Conservation (phyloP, 35 echinoderm and acorn worm genomes). For the Eucidaris tribuloides region DNA sequence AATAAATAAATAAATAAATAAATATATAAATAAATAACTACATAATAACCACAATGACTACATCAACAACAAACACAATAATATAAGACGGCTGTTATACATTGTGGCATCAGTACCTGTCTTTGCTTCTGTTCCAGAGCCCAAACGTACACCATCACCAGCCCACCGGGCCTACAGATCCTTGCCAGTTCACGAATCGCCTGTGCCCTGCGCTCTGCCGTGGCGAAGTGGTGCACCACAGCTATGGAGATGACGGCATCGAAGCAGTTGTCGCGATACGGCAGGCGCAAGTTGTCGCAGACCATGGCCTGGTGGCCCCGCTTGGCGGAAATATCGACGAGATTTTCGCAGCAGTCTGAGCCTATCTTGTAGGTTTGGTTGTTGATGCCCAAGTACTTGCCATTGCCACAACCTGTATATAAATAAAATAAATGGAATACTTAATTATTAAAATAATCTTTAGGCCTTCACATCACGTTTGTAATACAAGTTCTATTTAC, state of each 20-base stretch:
- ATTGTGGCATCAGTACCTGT: no score
- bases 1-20: no score
- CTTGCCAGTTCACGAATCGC: slow-evolving; percentile 87
- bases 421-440: no score
- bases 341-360: slow-evolving; percentile 79
- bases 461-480: no score
- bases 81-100: no score
- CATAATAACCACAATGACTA: no score
- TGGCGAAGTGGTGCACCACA: slow-evolving; percentile 99
- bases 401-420: slow-evolving; percentile 99
- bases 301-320: slow-evolving; percentile 79
- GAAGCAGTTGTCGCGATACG: slow-evolving; percentile 88
- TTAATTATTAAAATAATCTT: no score
- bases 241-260: slow-evolving; percentile 99
- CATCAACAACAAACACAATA: no score
- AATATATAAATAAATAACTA: no score
- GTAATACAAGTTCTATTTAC: no score
- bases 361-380: slow-evolving; percentile 78
- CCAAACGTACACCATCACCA: slow-evolving; percentile 97
- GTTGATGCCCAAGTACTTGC: slow-evolving; percentile 93
- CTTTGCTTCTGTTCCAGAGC: slow-evolving; percentile 96
- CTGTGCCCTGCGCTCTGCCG: slow-evolving; percentile 68
- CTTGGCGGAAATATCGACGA: slow-evolving; percentile 63
- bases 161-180: slow-evolving; percentile 93
- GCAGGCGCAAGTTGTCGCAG: slow-evolving; percentile 93